These are phyloP conservation scores for Uromys caudimaculatus DNA, from an alignment of 2,797 vertebrate species.

Conservation along the genomic window DNA sequence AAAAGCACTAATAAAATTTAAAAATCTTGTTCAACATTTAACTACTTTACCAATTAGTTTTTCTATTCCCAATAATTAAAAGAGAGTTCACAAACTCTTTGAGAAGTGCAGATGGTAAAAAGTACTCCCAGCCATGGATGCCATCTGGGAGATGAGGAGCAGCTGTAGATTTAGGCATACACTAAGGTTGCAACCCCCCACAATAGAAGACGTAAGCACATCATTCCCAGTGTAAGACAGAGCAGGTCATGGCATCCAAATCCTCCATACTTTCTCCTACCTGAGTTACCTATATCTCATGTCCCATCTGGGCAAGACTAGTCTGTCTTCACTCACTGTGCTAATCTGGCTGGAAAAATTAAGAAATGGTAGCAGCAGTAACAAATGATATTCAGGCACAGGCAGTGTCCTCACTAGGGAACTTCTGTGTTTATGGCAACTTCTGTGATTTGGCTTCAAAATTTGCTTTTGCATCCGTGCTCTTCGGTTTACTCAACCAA, in stretches of 20 bases:
- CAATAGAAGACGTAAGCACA: conserved; percentile 78
- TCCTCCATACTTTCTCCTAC: conserved; percentile 53
- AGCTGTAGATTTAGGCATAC: conserved; percentile 83
- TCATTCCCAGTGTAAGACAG: conserved; percentile 62
- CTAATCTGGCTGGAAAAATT: conserved; percentile 81
- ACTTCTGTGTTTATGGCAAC: conserved; percentile 86
- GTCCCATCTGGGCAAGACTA: conserved; percentile 60
- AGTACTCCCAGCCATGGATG: conserved; percentile 85
- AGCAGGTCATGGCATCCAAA: conserved; percentile 19
- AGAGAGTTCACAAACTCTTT: conserved; percentile 84
- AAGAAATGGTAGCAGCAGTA: conserved; percentile 80
- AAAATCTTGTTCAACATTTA: conserved; percentile 74
- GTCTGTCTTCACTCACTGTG: conserved; percentile 74
- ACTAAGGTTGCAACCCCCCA: conserved; percentile 82
- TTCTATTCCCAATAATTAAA: conserved; percentile 84
- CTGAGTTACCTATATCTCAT: conserved; percentile 58
- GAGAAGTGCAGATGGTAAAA: conserved; percentile 85
- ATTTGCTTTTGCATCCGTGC: conserved; percentile 84
- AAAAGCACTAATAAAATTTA: conserved; percentile 65
- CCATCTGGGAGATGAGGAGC: conserved; percentile 84
- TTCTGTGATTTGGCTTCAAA: conserved; percentile 84
- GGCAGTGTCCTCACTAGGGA: conserved; percentile 85
- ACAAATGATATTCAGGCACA: conserved; percentile 85
- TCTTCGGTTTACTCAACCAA: conserved; percentile 86
- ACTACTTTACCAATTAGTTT: conserved; percentile 83